Evolutionary conservation across 2,888 invertebrate species (phyloP), one percentile per base, ranked within the genome.

Genomic region (Caenorhabditis panamensis): DNA sequence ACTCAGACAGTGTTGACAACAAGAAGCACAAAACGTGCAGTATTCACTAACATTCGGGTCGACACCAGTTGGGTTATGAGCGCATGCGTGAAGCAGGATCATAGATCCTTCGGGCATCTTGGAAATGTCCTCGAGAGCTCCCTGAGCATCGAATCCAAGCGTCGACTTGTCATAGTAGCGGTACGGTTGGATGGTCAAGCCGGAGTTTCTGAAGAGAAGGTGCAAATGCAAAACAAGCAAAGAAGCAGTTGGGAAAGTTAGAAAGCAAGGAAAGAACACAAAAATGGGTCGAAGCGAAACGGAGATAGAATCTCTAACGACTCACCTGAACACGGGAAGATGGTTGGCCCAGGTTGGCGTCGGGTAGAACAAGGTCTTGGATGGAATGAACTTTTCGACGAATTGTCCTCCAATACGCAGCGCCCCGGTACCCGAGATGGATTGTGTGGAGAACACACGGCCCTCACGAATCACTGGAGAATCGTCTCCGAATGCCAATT

Each of bases 281-380:
- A 24, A 58, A 41, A 41, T 9, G 1, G 13, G n/a, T 41, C 41
- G n/a, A n/a, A n/a, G n/a, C n/a, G n/a, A n/a, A n/a, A n/a, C n/a
- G n/a, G n/a, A n/a, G n/a, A n/a, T n/a, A n/a, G n/a, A 90, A 41
- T 41, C 13, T 41, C 41, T 13, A 6, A 6, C 5, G 5, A 11
- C 41, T 89, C 88, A 92, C 93, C 95, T 96, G 92, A 97, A 96
- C 90, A 99, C 94, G 61, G 97, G 96, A 0, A 94, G 94, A 92
- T 99, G 99, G 92, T 99, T 99, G 61, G 97, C 98, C 99, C 99
- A 99, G 0, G 98, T 95, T 2, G 99, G 99, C 1, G 94, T 93
- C 2, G 99, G 97, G 86, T 98, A 89, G 93, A 96, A 97, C 56
- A 93, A 91, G 77, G 94, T 94, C 92, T 96, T 96, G 86, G 93